A percentile compares a stretch with the other conserved stretches of the same genome.
These are phyloP conservation scores for Sitta carolinensis DNA, from an alignment of 2,797 vertebrate genomes.

Conservation along the genomic window DNA sequence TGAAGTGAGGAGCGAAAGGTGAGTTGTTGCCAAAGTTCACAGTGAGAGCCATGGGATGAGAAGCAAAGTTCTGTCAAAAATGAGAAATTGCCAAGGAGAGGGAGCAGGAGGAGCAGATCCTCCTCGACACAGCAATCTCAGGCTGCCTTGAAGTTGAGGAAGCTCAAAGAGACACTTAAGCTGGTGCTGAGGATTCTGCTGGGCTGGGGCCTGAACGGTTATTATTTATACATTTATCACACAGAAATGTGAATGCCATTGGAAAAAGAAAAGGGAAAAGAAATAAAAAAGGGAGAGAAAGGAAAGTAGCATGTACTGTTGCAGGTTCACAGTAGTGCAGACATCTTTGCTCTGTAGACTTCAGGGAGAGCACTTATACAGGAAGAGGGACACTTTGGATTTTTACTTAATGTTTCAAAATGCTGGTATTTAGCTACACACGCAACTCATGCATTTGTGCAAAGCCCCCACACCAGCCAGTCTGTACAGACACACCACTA, in stretches of 20 bases:
- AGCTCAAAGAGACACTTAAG: background rate
- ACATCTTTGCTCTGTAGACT: background rate
- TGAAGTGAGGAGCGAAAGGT: background rate
- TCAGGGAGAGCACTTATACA: background rate
- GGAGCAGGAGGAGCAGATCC: background rate
- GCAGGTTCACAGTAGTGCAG: background rate
- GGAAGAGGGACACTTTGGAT: background rate
- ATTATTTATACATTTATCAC: background rate
- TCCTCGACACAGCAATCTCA: background rate
- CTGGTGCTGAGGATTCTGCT: background rate
- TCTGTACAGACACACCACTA: background rate
- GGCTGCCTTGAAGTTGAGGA: background rate
- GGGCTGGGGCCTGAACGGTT: background rate
- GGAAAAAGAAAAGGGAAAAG: background rate
- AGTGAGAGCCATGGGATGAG: background rate
- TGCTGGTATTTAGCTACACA: background rate
- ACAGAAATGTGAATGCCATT: background rate
- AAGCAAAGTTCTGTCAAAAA: constrained; percentile 44
- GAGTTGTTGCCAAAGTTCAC: constrained; percentile 34
- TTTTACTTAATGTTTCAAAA: background rate
- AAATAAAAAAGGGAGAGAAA: background rate
- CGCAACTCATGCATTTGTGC: background rate
- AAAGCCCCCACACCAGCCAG: background rate
- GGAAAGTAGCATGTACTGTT: background rate
- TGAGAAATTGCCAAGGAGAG: constrained; percentile 3